Evolutionary conservation across 1,140 invertebrate genomes (phyloP).

Genomic region (Leptopilina boulardi): DNA sequence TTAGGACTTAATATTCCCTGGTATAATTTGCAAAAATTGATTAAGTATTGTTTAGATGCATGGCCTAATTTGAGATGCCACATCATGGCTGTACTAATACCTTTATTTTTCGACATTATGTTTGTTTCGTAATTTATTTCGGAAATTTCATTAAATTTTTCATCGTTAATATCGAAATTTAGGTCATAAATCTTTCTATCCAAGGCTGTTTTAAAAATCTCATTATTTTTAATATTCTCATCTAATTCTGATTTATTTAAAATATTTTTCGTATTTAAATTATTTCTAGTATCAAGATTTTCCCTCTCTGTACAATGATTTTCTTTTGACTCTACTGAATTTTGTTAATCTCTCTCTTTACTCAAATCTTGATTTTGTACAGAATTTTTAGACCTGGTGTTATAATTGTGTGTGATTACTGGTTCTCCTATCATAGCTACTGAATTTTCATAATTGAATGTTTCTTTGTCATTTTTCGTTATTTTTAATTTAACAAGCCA

Average conservation of each 20-base stretch:
- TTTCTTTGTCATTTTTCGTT: not conserved
- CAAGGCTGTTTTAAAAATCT: too few relatives aligned
- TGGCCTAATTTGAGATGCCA: not conserved
- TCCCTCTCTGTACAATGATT: too few relatives aligned
- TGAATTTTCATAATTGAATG: not conserved
- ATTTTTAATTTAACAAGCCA: slow-evolving; percentile 18
- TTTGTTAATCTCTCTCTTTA: not conserved
- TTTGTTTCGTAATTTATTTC: not conserved
- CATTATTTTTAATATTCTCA: too few relatives aligned
- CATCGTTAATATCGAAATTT: not conserved
- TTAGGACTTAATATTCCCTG: not conserved
- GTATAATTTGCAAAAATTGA: not conserved
- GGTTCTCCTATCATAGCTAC: not conserved
- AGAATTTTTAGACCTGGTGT: not conserved
- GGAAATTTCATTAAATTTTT: not conserved
- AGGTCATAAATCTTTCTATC: not conserved
- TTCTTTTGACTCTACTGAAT: not conserved
- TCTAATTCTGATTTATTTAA: too few relatives aligned
- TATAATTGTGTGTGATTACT: not conserved
- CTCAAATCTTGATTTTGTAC: not conserved
- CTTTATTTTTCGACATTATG: not conserved
- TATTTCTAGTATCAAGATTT: too few relatives aligned
- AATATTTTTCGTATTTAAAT: too few relatives aligned
- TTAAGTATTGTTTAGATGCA: not conserved
- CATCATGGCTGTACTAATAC: not conserved